A percentile compares a stretch with the other conserved stretches of the same genome.
phyloP scores from a whole-genome alignment of 2,113 vertebrate genomes.

The Siniperca knerii region DNA sequence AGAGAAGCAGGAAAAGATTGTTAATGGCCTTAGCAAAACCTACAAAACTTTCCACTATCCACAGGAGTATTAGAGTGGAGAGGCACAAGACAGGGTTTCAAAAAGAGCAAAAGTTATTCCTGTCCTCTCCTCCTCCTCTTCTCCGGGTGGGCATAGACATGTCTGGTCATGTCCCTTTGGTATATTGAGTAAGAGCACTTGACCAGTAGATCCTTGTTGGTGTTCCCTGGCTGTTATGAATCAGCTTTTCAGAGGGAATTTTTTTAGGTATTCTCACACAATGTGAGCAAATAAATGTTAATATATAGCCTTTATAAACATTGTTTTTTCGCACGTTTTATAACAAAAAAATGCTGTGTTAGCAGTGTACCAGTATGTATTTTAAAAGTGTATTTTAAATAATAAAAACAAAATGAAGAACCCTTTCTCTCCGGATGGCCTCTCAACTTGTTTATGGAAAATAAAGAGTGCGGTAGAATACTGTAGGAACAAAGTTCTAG shows the following conservation, averaged over 20 bases:
- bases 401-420: background rate
- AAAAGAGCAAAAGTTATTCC: slow-evolving; percentile 63
- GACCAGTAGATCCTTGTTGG: slow-evolving; percentile 20
- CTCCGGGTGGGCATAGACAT: slow-evolving; percentile 50
- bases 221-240: background rate
- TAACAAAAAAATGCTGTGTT: background rate
- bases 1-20: slow-evolving; percentile 6
- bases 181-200: slow-evolving; percentile 28
- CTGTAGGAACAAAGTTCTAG: background rate
- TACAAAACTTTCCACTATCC: slow-evolving; percentile 63
- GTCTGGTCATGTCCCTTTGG: slow-evolving; percentile 57
- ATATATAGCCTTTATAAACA: background rate
- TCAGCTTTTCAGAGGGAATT: background rate
- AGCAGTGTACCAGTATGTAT: background rate
- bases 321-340: background rate
- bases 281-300: background rate
- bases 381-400: background rate
- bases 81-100: slow-evolving; percentile 26
- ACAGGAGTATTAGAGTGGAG: slow-evolving; percentile 22
- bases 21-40: slow-evolving; percentile 16
- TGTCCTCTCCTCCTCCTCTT: slow-evolving; percentile 41
- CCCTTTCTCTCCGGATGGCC: background rate
- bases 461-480: background rate
- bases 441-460: background rate
- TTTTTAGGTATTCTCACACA: background rate